Conservation (phyloP, 2,113 vertebrate genomes). For the Tetraodon nigroviridis region DNA sequence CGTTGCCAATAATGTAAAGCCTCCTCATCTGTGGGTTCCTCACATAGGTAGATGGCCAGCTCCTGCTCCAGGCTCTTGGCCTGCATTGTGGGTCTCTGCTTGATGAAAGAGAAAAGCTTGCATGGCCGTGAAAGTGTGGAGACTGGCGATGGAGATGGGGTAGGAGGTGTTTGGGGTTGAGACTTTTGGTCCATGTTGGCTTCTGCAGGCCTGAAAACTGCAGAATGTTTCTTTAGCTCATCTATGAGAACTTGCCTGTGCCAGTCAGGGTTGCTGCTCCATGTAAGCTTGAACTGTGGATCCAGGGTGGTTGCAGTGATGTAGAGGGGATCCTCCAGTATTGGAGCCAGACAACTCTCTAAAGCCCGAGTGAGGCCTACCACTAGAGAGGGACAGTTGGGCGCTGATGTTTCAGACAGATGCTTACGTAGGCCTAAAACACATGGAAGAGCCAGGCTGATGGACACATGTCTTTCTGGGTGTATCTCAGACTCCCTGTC, state of each 20-base stretch:
- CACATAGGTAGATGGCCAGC: conserved; percentile 71
- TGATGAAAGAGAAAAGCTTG: conserved; percentile 80
- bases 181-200: conserved; percentile 58
- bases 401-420: conserved; percentile 70
- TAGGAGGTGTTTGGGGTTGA: conserved; percentile 57
- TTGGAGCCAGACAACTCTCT: conserved; percentile 65
- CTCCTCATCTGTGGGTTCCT: conserved; percentile 78
- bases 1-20: conserved; percentile 77
- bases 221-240: conserved; percentile 72
- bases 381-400: conserved; percentile 67
- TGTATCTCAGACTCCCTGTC: conserved; percentile 57
- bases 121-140: conserved; percentile 71
- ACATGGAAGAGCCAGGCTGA: conserved; percentile 75
- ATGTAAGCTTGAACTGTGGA: conserved; percentile 80
- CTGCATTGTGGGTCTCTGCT: conserved; percentile 73
- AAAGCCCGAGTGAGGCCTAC: conserved; percentile 68
- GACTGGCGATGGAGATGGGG: conserved; percentile 49
- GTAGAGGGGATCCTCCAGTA: conserved; percentile 76
- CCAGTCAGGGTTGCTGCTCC: conserved; percentile 78
- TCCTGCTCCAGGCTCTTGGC: conserved; percentile 79
- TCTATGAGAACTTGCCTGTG: conserved; percentile 74
- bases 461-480: conserved; percentile 72
- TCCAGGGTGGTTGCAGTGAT: conserved; percentile 76
- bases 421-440: conserved; percentile 78
- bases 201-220: conserved; percentile 48